Percentiles rank a stretch among this genome's conserved stretches.
Evolutionary conservation across 2,888 invertebrate genomes (phyloP).

Genomic region (Aricia artaxerxes): DNA sequence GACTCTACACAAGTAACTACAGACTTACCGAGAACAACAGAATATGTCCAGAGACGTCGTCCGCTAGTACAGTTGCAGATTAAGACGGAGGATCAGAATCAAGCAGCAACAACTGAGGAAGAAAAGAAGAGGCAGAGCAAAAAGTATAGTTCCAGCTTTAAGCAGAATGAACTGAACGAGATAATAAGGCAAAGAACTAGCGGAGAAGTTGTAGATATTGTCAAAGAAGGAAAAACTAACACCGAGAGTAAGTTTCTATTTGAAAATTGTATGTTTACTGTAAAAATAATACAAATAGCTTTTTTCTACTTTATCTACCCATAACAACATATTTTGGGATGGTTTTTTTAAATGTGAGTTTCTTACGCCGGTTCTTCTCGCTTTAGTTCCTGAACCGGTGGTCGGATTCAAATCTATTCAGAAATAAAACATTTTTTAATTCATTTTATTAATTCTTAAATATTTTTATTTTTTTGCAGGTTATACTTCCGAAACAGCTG

Average conservation of each 20-base stretch:
- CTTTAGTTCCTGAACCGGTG: no score
- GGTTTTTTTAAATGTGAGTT: no score
- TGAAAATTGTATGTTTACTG: background rate
- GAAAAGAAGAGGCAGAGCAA: slow-evolving; percentile 72
- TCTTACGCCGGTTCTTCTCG: no score
- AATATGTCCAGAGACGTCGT: slow-evolving; percentile 61
- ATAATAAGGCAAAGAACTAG: slow-evolving; percentile 53
- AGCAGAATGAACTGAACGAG: slow-evolving; percentile 67
- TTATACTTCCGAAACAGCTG: slow-evolving; percentile 66
- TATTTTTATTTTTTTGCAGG: slow-evolving; percentile 48
- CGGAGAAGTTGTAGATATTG: slow-evolving; percentile 47
- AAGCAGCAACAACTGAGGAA: slow-evolving; percentile 69
- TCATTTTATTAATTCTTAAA: no score
- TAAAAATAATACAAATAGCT: background rate
- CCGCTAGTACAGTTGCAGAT: slow-evolving; percentile 64
- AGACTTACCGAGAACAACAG: slow-evolving; percentile 46
- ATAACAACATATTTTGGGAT: no score
- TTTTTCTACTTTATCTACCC: no score
- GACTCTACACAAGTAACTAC: slow-evolving; percentile 57
- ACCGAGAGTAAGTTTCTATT: slow-evolving; percentile 52
- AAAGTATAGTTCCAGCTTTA: slow-evolving; percentile 70
- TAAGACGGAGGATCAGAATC: slow-evolving; percentile 60
- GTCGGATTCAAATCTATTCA: no score
- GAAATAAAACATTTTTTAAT: no score
- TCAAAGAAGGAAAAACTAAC: slow-evolving; percentile 56